Conservation (phyloP, 2,797 vertebrate species). For the Melanotaenia maccullochi region DNA sequence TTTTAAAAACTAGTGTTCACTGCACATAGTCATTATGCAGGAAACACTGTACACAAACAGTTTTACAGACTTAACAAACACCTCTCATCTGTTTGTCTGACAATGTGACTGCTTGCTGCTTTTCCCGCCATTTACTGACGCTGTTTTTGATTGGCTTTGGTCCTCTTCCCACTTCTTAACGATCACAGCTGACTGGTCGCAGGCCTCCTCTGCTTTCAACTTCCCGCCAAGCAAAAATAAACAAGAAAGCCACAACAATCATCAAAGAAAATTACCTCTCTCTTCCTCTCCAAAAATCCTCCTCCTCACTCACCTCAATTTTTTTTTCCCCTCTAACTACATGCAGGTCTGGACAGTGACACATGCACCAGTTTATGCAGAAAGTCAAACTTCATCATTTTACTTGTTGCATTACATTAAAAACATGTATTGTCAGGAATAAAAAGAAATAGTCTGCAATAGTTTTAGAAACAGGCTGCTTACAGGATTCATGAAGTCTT, state of each 20-base stretch:
- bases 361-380: conserved; percentile 48
- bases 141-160: conserved; percentile 59
- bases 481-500: not conserved
- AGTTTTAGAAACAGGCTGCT: conserved; percentile 1
- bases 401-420: conserved; percentile 16
- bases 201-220: conserved; percentile 63
- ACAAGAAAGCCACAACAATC: conserved; percentile 59
- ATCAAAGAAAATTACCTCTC: conserved; percentile 67
- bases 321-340: conserved; percentile 30
- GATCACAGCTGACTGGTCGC: conserved; percentile 69
- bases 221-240: conserved; percentile 66
- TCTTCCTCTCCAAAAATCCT: conserved; percentile 1
- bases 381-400: conserved; percentile 65
- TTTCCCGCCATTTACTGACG: conserved; percentile 31
- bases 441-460: not conserved
- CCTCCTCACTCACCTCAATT: conserved; percentile 13
- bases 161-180: conserved; percentile 53
- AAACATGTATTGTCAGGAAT: not conserved
- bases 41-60: not conserved
- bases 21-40: not conserved
- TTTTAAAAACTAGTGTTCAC: conserved; percentile 1
- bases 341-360: conserved; percentile 56
- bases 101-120: conserved; percentile 21
- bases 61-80: conserved; percentile 43
- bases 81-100: conserved; percentile 27